Evolutionary conservation across 2,113 vertebrate genomes (phyloP).

Genomic region (Anolis sagrei): DNA sequence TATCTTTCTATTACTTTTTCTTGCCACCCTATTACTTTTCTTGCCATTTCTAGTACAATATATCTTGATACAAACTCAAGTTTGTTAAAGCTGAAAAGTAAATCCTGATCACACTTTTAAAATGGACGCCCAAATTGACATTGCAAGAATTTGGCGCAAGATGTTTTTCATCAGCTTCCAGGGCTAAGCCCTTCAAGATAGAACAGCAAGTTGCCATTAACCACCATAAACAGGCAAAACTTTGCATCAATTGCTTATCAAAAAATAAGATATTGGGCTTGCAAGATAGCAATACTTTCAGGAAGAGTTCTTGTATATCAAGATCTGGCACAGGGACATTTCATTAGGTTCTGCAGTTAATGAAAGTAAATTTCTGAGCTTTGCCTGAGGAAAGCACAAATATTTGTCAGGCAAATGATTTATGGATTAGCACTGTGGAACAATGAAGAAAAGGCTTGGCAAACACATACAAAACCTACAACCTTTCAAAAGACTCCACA

Average conservation of each 20-base stretch:
- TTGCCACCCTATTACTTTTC: not conserved
- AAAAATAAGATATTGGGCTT: not conserved
- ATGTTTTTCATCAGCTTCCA: no score
- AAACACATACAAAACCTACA: constrained; percentile 59
- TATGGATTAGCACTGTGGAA: constrained; percentile 63
- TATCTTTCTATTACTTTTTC: not conserved
- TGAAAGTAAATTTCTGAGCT: constrained; percentile 50
- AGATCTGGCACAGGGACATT: not conserved
- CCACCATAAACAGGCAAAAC: not conserved
- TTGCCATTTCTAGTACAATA: not conserved
- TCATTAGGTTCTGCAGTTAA: constrained; percentile 18
- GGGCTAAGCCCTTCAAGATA: not conserved
- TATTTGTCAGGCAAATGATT: constrained; percentile 64
- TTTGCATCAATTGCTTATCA: no score
- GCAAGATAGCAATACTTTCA: not conserved
- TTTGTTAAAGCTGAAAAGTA: no score
- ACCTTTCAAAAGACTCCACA: constrained; percentile 61
- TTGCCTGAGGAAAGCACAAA: constrained; percentile 55
- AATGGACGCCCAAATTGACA: not conserved
- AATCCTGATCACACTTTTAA: not conserved
- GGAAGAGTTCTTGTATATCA: constrained; percentile 16
- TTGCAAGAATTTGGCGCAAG: not conserved
- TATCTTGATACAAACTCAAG: not conserved
- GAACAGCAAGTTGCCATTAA: not conserved
- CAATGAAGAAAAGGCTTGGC: constrained; percentile 63